These are phyloP conservation scores for Oppia nitens DNA, from an alignment of 1,140 invertebrate species.

Conservation along the genomic window DNA sequence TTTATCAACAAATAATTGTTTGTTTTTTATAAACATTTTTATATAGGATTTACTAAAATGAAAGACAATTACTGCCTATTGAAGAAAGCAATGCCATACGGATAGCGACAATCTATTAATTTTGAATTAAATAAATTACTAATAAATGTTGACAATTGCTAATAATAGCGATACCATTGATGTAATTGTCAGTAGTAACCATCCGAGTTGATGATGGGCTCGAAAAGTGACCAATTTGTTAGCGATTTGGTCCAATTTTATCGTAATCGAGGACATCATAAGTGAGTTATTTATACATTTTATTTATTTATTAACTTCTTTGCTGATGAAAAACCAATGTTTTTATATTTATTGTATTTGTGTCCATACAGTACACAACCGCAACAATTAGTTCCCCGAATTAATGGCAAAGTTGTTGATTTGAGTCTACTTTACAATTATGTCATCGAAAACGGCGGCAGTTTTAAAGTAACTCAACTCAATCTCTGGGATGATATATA, in stretches of 20 bases:
- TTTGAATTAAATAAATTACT: too few species aligned
- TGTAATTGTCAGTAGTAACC: background rate
- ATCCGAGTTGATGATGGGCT: background rate
- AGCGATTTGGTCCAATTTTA: constrained; percentile 11
- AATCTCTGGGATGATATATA: constrained; percentile 16
- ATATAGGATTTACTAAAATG: too few species aligned
- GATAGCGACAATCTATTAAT: too few species aligned
- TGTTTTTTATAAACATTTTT: too few species aligned
- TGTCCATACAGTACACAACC: background rate
- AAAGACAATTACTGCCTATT: too few species aligned
- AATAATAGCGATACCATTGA: background rate
- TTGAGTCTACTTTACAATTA: constrained; percentile 10
- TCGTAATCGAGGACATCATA: constrained; percentile 9
- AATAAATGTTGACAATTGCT: background rate
- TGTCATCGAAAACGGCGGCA: constrained; percentile 16
- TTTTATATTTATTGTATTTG: background rate
- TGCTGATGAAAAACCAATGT: background rate
- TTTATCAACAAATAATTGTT: too few species aligned
- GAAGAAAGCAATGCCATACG: too few species aligned
- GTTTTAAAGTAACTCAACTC: constrained; percentile 14
- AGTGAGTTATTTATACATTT: constrained; percentile 1
- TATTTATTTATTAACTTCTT: too few species aligned
- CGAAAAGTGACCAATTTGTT: constrained; percentile 2
- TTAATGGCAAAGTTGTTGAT: constrained; percentile 15
- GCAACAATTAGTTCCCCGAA: constrained; percentile 10